phyloP scores from a whole-genome alignment of 2,797 vertebrate genomes.

The Onychomys arenicola region DNA sequence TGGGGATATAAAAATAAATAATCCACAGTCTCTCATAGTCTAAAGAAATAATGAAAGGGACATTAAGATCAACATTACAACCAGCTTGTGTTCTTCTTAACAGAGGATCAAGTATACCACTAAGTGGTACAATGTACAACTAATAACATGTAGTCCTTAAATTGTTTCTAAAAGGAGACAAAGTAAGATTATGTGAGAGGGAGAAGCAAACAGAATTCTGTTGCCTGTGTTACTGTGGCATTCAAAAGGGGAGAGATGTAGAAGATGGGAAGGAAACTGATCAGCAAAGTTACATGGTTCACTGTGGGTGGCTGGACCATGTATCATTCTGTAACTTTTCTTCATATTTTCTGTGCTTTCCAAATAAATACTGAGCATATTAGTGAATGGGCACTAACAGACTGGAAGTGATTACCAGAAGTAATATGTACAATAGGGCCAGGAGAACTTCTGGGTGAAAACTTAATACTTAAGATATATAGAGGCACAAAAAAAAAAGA shows the following conservation, averaged over 20 bases:
- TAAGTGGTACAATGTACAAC: neutral
- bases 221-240: neutral
- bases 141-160: conserved; percentile 8
- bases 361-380: neutral
- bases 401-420: neutral
- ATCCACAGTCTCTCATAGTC: neutral
- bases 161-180: neutral
- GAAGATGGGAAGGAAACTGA: neutral
- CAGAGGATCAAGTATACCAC: neutral
- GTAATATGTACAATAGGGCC: neutral
- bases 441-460: neutral
- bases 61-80: neutral
- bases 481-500: neutral
- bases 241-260: too few species aligned
- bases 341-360: conserved; percentile 45
- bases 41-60: neutral
- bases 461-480: neutral
- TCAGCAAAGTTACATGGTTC: neutral
- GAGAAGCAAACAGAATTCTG: neutral
- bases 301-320: neutral
- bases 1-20: neutral
- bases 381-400: neutral
- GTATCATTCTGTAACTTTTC: neutral
- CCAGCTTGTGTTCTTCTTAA: neutral
- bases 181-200: neutral